A percentile compares a stretch with the other conserved stretches of the same genome.
phyloP scores from a whole-genome alignment of 2,888 invertebrate species.

The Rhaphigaster nebulosa region DNA sequence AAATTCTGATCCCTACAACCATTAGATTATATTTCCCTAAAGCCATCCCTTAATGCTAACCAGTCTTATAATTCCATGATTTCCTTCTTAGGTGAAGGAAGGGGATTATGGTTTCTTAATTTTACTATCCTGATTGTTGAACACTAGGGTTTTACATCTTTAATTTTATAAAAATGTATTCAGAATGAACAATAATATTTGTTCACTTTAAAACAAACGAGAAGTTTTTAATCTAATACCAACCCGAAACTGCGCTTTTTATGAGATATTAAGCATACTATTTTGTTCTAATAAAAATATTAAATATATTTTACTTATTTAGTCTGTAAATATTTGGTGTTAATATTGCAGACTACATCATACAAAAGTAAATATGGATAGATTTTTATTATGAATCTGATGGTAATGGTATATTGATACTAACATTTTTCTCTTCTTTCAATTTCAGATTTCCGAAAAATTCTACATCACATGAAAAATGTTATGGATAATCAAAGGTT shows the following conservation, averaged over 20 bases:
- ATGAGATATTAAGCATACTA: too few species aligned
- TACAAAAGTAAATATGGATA: neutral
- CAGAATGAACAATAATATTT: neutral
- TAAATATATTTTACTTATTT: neutral
- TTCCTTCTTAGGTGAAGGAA: too few species aligned
- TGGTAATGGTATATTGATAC: neutral
- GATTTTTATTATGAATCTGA: neutral
- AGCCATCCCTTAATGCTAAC: too few species aligned
- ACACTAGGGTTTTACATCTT: neutral
- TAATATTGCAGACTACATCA: too few species aligned
- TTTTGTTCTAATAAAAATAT: neutral
- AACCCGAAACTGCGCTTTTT: too few species aligned
- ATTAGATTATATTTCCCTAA: neutral
- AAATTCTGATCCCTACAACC: neutral
- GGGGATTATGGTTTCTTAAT: neutral
- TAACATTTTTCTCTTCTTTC: neutral
- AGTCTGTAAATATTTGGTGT: too few species aligned
- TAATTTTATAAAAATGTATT: neutral
- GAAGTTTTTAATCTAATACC: neutral
- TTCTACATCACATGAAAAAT: neutral
- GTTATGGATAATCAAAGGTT: neutral
- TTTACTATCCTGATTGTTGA: neutral
- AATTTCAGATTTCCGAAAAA: neutral
- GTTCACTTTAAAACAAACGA: neutral
- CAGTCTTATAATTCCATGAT: too few species aligned